Evolutionary conservation across 2,113 vertebrate species (phyloP), one percentile per base, ranked within the genome.

Genomic region (Pygoscelis adeliae): DNA sequence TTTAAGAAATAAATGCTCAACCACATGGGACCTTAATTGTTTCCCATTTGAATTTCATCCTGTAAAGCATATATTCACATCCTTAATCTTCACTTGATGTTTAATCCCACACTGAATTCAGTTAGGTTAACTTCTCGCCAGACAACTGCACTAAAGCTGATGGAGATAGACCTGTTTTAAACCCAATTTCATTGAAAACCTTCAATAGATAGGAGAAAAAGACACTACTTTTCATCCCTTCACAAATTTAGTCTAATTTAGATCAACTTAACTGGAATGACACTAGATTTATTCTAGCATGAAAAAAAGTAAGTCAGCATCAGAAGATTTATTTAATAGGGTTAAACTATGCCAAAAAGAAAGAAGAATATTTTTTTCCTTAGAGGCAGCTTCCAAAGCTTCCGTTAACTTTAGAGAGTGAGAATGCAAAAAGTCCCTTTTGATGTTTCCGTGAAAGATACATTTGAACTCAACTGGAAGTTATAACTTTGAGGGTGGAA

Each of bases 11-110:
- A 82, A 55, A 22, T 61, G 3, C 9, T 88, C 11, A 29, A 3
- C 26, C 6, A 4, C 2, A 0, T n/a, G 34, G 3, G 5, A 77
- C 7, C 8, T 58, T 92, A 52, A 53, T 53, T 1, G 2, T 52
- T 61, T 10, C 21, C 17, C 7, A 32, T 69, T 90, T 0, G 0
- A 71, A 42, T 78, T 83, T 53, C 56, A 25, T 53, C 46, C 32
- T 70, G 16, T 10, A 42, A 73, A 72, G 10, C 10, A 44, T 6
- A 2, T 38, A 67, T 44, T 79, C 47, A 69, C 30, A 65, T 65
- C 22, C 10, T 65, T 83, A 73, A 44, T 83, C 47, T 91, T 96
- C 25, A 53, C 30, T 79, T 50, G 9, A 23, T 71, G 9, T 53
- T 89, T 74, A 74, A 71, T 74, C 16, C 26, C 21, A 82, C 29